A percentile compares a stretch with the other conserved stretches of the same genome.
Evolutionary conservation across 2,797 vertebrate genomes (phyloP).

Genomic region (Anolis apletophallus): DNA sequence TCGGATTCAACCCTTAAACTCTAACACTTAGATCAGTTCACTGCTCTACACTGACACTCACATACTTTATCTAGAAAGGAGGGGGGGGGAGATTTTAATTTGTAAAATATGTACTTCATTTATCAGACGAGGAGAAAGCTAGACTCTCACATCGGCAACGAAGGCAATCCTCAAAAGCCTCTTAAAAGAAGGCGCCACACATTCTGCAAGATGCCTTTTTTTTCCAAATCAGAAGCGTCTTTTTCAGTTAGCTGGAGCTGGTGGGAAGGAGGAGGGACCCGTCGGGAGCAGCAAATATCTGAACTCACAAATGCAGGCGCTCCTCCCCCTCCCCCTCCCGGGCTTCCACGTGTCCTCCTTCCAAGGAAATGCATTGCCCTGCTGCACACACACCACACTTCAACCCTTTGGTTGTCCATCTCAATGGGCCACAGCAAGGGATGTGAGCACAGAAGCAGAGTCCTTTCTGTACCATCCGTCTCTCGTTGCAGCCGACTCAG

Average conservation of each 20-base stretch:
- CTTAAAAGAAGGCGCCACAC: constrained; percentile 64
- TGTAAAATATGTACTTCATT: constrained; percentile 71
- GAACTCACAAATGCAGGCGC: neutral
- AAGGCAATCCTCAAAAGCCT: constrained; percentile 66
- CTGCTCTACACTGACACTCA: neutral
- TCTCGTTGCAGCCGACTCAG: constrained; percentile 47
- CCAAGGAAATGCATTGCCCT: neutral
- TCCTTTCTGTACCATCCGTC: constrained; percentile 31
- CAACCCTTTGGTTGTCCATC: fast-evolving
- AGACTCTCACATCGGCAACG: constrained; percentile 66
- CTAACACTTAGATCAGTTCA: too few species aligned
- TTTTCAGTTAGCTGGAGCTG: constrained; percentile 28
- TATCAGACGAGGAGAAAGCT: constrained; percentile 57
- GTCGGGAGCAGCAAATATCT: too few species aligned
- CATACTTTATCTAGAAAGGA: fast-evolving
- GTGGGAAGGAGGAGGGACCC: neutral
- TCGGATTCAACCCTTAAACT: too few species aligned
- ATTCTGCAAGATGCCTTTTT: constrained; percentile 55
- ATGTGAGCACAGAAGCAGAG: constrained; percentile 30
- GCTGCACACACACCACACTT: neutral
- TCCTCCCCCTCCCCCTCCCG: fast-evolving
- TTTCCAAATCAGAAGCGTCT: constrained; percentile 63
- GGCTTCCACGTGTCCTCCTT: fast-evolving
- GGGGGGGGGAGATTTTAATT: neutral
- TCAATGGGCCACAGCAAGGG: fast-evolving